Base-by-base conservation (phyloP, 2,113 vertebrate genomes). In the Antidorcas marsupialis region DNA sequence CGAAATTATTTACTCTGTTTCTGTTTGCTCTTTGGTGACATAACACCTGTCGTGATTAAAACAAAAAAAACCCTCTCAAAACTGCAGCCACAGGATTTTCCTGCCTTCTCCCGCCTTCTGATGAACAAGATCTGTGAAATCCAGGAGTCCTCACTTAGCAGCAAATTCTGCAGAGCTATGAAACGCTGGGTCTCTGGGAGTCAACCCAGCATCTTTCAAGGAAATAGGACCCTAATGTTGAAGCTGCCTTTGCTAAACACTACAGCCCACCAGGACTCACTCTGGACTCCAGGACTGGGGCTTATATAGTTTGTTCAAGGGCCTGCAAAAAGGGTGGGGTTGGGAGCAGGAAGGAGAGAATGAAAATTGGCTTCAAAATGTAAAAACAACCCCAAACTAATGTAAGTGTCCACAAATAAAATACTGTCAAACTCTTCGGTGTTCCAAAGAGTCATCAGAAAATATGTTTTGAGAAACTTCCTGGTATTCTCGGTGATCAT, bases 121-220 rank as follows among this genome's bases (percentile, higher is more conserved):
- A 13, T 47, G 21, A n/a, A 25, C 3, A 6, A 39, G 45, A 43
- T 30, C 53, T 39, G 6, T 4, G 30, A 19, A 15, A 25, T 8
- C 28, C 0, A 13, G 67, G 39, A 6, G 3, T 39, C 76, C 43
- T 4, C 67, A 2, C 53, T n/a, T 17, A 0, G 43, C 71, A 82
- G 88, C 59, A 28, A 7, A 16, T 6, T 21, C n/a, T 0, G 0
- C 43, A 3, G 55, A 33, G 62, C 88, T n/a, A 23, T 1, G 92
- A 50, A 16, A 45, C 0, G 1, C 7, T 15, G 25, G 10, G 19
- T 33, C 59, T 64, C 47, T 5, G 36, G 76, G 15, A 7, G 1
- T 5, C 3, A 15, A 12, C 79, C 36, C 21, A 21, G 53, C 17
- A 13, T 45, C 85, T 16, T 7, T 8, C 13, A 25, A 11, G n/a